Evolutionary conservation across 2,888 invertebrate species (phyloP), one percentile per base, ranked within the genome.

Genomic region (Microplitis manilae): DNA sequence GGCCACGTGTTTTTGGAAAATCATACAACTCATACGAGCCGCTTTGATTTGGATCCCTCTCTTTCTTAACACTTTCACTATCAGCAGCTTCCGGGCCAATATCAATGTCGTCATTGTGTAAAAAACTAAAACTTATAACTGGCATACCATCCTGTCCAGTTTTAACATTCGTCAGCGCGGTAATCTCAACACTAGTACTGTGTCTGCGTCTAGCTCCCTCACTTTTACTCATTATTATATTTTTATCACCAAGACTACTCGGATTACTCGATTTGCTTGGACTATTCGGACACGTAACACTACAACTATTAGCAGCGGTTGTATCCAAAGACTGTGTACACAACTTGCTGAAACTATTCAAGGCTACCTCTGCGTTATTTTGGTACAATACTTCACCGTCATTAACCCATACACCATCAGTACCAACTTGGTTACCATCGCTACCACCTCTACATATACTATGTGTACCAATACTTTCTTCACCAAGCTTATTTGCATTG

Each of bases 121-220:
- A 73, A 79, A 89, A 89, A 72, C 88, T 88, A 80, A 88, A 88
- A 76, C 87, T 87, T 80, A 89, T 88, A 67, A 79, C 85, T 17
- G 89, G 88, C 40, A 88, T 76, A 1, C 88, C 89, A 41, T 86
- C 86, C 2, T 81, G 81, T 73, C 84, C 86, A 17, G 85, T 86
- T 61, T 82, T 78, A 30, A 89, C 83, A 17, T 79, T 83, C 17
- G 86, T 84, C 64, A 83, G 83, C 8, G 88, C 89, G 5, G 86
- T 86, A 69, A 89, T 70, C 77, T 88, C 88, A 8, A 89, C 81
- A 75, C 86, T 88, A 30, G 84, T 86, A 68, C 84, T 87, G 77
- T 85, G 86, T 64, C 87, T 79, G 74, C 83, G 50, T 30, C 17
- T 73, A 1, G 15, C 30, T 8, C 50, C 41, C 8, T 67, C 77